These are phyloP conservation scores for Galaxias olidus DNA, from an alignment of 2,797 vertebrate genomes.

Conservation along the genomic window DNA sequence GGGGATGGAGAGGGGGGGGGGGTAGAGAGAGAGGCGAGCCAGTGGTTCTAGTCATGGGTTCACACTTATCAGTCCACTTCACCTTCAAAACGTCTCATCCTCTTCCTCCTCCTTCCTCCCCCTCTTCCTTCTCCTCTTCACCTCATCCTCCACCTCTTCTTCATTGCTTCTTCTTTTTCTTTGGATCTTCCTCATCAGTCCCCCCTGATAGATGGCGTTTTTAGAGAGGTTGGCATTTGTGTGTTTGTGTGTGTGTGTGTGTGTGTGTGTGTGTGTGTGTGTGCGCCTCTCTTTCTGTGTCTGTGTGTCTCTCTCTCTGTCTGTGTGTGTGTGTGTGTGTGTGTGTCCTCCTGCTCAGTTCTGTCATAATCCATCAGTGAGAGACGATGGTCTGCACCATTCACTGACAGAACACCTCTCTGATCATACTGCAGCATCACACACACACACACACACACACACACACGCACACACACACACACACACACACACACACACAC, in stretches of 20 bases:
- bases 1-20: conserved; percentile 16
- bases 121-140: no score
- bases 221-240: not conserved
- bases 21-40: not conserved
- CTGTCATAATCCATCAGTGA: not conserved
- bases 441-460: not conserved
- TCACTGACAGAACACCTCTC: not conserved
- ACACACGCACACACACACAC: not conserved
- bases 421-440: not conserved
- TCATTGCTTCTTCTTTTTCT: no score
- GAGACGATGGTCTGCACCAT: not conserved
- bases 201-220: not conserved
- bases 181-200: no score
- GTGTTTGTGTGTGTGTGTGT: conserved; percentile 5
- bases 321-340: not conserved
- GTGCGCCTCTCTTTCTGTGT: no score
- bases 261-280: not conserved
- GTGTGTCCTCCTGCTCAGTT: no score
- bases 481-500: not conserved
- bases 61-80: no score
- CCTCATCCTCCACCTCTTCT: no score
- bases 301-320: conserved; percentile 1
- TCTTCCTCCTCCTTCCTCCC: no score
- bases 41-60: no score
- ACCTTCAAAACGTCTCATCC: no score